Percentiles rank a stretch among this genome's conserved stretches.
Conservation (phyloP, 2,113 vertebrate species). For the Chloropsis cyanopogon region DNA sequence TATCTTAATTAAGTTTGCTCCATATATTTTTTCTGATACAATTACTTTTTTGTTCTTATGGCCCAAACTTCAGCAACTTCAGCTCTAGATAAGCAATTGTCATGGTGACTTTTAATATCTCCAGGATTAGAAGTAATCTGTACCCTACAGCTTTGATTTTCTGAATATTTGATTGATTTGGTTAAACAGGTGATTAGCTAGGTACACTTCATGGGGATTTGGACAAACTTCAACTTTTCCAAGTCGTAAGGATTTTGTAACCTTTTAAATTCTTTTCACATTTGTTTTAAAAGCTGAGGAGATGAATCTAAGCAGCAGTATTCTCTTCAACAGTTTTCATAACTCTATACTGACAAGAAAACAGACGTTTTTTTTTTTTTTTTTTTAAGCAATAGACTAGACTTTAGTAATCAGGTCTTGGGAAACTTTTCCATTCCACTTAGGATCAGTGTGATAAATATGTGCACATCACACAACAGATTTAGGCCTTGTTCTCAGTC, state of each 20-base stretch:
- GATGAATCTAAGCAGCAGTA: background rate
- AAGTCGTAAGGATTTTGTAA: background rate
- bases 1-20: background rate
- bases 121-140: background rate
- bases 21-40: background rate
- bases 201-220: background rate
- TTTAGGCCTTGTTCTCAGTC: background rate
- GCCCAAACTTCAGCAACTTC: background rate
- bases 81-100: background rate
- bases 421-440: background rate
- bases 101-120: background rate
- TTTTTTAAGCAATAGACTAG: too few species aligned
- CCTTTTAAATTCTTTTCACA: background rate
- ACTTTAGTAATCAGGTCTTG: background rate
- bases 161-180: background rate
- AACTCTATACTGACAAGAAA: background rate
- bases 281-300: background rate
- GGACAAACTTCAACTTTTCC: background rate
- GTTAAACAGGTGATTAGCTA: background rate
- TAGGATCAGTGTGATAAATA: background rate
- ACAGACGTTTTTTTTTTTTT: accelerated
- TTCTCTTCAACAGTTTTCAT: background rate
- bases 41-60: background rate
- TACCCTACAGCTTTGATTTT: background rate
- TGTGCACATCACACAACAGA: background rate